Conservation (phyloP, 2,113 vertebrate species). For the Nycticorax nycticorax region DNA sequence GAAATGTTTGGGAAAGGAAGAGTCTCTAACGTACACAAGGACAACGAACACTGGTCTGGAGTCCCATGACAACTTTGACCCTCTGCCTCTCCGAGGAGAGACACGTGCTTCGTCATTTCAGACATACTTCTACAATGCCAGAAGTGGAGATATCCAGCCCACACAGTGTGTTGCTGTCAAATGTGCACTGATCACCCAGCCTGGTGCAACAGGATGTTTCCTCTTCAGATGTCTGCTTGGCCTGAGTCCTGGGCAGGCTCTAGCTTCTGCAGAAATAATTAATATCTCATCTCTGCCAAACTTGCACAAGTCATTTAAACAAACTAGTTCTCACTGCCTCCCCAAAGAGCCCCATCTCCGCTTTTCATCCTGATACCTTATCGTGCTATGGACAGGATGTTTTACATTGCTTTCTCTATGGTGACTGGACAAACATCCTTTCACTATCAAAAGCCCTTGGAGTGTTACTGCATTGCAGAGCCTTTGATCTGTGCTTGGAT, state of each 20-base stretch:
- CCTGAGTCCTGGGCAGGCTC: not conserved
- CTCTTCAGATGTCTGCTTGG: slow-evolving; percentile 43
- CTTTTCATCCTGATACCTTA: slow-evolving; percentile 36
- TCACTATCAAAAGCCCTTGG: slow-evolving; percentile 42
- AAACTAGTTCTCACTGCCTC: slow-evolving; percentile 18
- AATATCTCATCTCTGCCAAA: slow-evolving; percentile 13
- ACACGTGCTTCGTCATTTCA: not conserved
- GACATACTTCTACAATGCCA: not conserved
- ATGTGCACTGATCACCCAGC: not conserved
- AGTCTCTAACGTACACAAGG: not conserved
- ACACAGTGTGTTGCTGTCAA: slow-evolving; percentile 4
- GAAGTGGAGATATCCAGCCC: not conserved
- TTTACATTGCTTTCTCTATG: slow-evolving; percentile 51
- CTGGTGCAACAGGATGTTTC: slow-evolving; percentile 51
- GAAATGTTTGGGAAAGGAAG: not conserved
- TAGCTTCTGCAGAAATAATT: slow-evolving; percentile 61
- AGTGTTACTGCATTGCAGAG: slow-evolving; percentile 25
- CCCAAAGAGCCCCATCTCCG: not conserved
- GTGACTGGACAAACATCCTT: slow-evolving; percentile 58
- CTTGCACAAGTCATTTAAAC: slow-evolving; percentile 46
- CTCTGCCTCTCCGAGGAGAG: not conserved
- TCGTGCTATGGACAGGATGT: slow-evolving; percentile 29
- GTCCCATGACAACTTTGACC: not conserved
- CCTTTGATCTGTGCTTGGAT: slow-evolving; percentile 65
- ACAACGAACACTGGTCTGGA: not conserved